Evolutionary conservation across 1,140 invertebrate species (phyloP).

Genomic region (Drosophila asahinai): DNA sequence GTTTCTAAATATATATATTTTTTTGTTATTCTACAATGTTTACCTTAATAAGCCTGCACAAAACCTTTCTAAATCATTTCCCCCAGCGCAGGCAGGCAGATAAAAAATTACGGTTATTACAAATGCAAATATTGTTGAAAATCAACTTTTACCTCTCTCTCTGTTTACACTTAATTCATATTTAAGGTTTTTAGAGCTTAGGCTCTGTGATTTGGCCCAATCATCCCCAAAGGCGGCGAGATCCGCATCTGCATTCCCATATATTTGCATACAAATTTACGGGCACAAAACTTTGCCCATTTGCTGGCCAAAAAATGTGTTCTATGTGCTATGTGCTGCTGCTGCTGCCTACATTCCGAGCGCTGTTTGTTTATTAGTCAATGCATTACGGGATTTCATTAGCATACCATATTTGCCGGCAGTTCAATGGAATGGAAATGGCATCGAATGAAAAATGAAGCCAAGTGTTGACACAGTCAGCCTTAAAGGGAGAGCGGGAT

Average conservation of each 20-base stretch:
- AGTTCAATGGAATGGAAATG: constrained; percentile 49
- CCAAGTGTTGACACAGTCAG: constrained; percentile 55
- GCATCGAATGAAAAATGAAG: constrained; percentile 62
- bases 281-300: constrained; percentile 7
- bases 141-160: constrained; percentile 6
- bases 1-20: no score
- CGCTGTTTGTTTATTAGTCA: constrained; percentile 50
- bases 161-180: constrained; percentile 11
- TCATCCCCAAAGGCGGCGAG: not conserved
- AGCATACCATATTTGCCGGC: constrained; percentile 33
- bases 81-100: not conserved
- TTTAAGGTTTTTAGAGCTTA: constrained; percentile 12
- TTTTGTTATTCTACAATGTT: no score
- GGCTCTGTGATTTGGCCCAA: constrained; percentile 5
- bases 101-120: constrained; percentile 5
- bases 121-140: constrained; percentile 21
- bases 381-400: constrained; percentile 54
- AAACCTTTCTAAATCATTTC: constrained; percentile 13
- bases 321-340: not conserved
- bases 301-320: constrained; percentile 29
- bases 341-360: constrained; percentile 29
- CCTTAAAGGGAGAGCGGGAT: not conserved
- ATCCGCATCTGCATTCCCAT: constrained; percentile 11
- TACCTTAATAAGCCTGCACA: not conserved
- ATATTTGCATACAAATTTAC: constrained; percentile 22